Evolutionary conservation across 2,797 vertebrate genomes (phyloP).

Genomic region (Gymnopithys bicolor): DNA sequence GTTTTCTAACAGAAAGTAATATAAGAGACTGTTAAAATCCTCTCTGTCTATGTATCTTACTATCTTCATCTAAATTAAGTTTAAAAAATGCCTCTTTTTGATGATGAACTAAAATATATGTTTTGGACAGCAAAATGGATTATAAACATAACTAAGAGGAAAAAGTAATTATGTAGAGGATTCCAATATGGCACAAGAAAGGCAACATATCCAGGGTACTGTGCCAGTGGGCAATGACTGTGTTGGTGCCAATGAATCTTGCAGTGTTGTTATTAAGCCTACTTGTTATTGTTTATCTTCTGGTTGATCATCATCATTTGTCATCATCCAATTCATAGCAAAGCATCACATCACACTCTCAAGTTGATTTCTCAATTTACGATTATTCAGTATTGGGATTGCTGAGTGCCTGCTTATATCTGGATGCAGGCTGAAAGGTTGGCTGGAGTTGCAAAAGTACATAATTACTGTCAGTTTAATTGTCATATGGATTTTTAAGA

Average conservation of each 20-base stretch:
- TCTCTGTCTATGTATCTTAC: not conserved
- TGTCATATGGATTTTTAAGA: not conserved
- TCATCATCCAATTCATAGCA: not conserved
- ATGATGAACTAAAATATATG: not conserved
- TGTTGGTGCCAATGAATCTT: not conserved
- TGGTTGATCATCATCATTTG: slow-evolving; percentile 22
- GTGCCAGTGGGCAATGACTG: not conserved
- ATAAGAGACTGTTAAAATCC: not conserved
- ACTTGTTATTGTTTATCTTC: slow-evolving; percentile 29
- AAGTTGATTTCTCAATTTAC: not conserved
- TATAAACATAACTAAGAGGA: not conserved
- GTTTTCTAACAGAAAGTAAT: not conserved
- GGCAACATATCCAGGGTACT: not conserved
- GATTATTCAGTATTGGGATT: not conserved
- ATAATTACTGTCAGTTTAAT: not conserved
- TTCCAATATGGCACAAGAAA: not conserved
- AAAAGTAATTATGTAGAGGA: not conserved
- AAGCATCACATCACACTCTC: not conserved
- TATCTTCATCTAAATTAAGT: not conserved
- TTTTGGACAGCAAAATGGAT: not conserved
- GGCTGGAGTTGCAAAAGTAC: not conserved
- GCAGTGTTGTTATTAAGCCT: not conserved
- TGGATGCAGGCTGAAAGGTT: not conserved
- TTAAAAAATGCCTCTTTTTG: not conserved
- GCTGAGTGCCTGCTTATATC: not conserved